Evolutionary conservation across 37 sponge, comb jelly and placozoan species (phyloP).

Genomic region (Lycopodina hypogea): DNA sequence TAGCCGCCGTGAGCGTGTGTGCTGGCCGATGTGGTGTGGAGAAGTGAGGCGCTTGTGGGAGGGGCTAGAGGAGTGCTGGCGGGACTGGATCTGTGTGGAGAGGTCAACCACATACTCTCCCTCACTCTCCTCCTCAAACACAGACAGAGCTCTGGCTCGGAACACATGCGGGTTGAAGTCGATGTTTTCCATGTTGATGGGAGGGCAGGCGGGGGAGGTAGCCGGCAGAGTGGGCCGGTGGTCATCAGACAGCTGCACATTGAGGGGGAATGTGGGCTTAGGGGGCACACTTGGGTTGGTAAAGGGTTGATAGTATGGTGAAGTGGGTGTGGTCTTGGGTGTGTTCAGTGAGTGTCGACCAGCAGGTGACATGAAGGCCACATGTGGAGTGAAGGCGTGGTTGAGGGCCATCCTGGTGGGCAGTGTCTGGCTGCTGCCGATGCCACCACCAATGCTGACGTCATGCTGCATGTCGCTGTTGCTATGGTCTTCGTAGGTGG

Average conservation of each 20-base stretch:
- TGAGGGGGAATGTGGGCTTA: constrained; percentile 57
- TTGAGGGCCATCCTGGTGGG: neutral
- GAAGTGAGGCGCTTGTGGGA: constrained; percentile 7
- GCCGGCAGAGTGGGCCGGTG: neutral
- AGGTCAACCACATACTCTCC: constrained; percentile 35
- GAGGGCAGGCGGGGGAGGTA: neutral
- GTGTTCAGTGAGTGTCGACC: neutral
- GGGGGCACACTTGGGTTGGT: constrained; percentile 14
- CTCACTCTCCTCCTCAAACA: constrained; percentile 78
- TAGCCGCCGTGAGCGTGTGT: constrained; percentile 37
- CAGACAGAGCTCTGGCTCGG: constrained; percentile 35
- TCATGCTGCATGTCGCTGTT: neutral
- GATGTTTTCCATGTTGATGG: constrained; percentile 15
- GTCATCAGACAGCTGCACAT: neutral
- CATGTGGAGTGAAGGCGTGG: neutral
- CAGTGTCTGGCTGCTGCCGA: neutral
- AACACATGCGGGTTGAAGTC: constrained; percentile 14
- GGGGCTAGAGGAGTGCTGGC: constrained; percentile 2
- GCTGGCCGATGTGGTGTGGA: constrained; percentile 18
- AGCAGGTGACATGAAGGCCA: neutral
- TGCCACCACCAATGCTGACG: neutral
- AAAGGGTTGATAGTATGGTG: constrained; percentile 2
- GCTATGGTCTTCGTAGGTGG: neutral
- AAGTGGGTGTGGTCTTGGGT: neutral
- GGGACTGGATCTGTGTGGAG: neutral